Evolutionary conservation across 2,797 vertebrate genomes (phyloP), one percentile per base, ranked within the genome.

Genomic region (Tinamus major): DNA sequence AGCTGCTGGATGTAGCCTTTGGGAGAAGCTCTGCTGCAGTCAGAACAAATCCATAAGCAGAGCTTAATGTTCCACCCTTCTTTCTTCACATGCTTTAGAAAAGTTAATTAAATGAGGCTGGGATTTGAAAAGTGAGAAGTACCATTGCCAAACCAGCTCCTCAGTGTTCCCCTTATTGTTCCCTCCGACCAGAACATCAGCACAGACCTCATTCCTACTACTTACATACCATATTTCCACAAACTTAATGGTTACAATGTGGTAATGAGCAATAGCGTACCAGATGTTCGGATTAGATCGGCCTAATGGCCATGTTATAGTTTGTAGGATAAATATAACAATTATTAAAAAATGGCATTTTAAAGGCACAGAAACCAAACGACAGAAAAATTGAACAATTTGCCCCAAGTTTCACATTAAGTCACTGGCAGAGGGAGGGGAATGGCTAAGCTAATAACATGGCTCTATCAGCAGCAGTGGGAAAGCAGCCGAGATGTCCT

Each of bases 41-140:
- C 62, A 55, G 55, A 42, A 64, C 77, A 12, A 74, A 63, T 55
- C 87, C 62, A 2, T 4, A n/a, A 80, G 64, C 37, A 62, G 85
- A 84, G 72, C 79, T 91, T 62, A 0, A 0, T 44, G n/a, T 63
- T 79, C 95, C 55, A 26, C 63, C 44, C 41, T 59, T 64, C 72
- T 85, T 62, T 93, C 86, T 80, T 71, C 13, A 7, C 55, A 1
- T 59, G 29, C 62, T 69, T 79, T 19, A 29, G 44, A 21, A 10
- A 59, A 94, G 62, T 95, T 85, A 79, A 94, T 89, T 70, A 85
- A 68, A 89, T 72, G 84, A 94, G 89, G 59, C 51, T 94, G 87
- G 53, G 62, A 65, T 75, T 39, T 72, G 89, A 27, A 58, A 93
- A 95, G 89, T 87, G 93, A 93, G 81, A 94, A 80, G 64, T 4